Conservation (phyloP, 2,113 vertebrate genomes). For the Todiramphus chloris region DNA sequence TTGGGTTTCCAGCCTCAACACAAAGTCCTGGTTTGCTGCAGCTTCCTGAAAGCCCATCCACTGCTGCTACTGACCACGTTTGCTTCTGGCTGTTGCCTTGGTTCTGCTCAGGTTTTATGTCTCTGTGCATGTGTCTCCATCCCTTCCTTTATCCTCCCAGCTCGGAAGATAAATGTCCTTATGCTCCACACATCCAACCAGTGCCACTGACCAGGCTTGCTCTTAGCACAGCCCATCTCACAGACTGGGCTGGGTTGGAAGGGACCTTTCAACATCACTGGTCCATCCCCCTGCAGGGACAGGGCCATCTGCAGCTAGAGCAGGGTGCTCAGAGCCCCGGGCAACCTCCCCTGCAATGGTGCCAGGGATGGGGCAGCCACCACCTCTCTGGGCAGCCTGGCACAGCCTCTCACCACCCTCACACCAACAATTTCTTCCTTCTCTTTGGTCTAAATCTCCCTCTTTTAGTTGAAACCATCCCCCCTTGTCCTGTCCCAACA, state of each 20-base stretch:
- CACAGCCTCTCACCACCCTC: too few relatives aligned
- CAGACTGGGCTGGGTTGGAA: not conserved
- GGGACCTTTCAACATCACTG: not conserved
- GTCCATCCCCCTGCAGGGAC: not conserved
- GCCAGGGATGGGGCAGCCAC: too few relatives aligned
- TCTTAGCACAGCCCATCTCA: not conserved
- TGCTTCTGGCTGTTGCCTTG: not conserved
- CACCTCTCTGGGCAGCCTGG: too few relatives aligned
- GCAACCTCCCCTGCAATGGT: too few relatives aligned
- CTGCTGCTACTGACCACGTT: accelerated
- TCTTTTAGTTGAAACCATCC: too few relatives aligned
- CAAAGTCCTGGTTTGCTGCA: not conserved
- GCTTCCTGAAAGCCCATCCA: not conserved
- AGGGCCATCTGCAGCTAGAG: not conserved
- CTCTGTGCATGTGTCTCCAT: not conserved
- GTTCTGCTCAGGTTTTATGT: not conserved
- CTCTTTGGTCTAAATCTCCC: too few relatives aligned
- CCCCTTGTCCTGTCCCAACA: too few relatives aligned
- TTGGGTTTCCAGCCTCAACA: not conserved
- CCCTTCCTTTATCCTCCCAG: not conserved
- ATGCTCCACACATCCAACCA: not conserved
- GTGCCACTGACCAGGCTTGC: not conserved
- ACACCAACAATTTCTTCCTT: too few relatives aligned
- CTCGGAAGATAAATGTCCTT: not conserved
- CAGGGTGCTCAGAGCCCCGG: too few relatives aligned